Base-by-base conservation (phyloP, 2,888 invertebrate genomes). In the Phania funesta region DNA sequence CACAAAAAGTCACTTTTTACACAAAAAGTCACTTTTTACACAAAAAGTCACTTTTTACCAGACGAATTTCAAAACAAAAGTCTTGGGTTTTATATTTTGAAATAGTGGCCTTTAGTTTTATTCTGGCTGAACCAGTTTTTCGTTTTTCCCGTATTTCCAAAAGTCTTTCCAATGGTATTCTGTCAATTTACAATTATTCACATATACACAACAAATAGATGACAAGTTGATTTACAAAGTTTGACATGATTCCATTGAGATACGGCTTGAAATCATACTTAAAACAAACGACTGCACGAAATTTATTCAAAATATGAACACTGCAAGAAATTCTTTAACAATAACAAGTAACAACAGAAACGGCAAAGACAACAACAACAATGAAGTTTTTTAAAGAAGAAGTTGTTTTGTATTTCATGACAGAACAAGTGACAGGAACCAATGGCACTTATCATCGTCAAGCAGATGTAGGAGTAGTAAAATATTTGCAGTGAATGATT, bases 361-460 rank as follows among this genome's bases (percentile, higher is more conserved):
- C n/a, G 7, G 24, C 4, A 29, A 73, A 13, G 24, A 7, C n/a
- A 76, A 32, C 26, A 70, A 38, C 18, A 52, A 26, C 16, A 35
- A 5, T 16, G 11, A 41, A 29, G n/a, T 9, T 20, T 8, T 5
- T n/a, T 0, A 20, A 46, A 64, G 24, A 48, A 8, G 2, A 20
- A 18, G 5, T 38, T 38, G 58, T 46, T 35, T 18, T 52, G 35
- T 56, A 67, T 58, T 62, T 76, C 54, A 48, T 60, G 76, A 68
- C 76, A 56, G 68, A 50, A 38, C 46, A 54, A 73, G 50, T 77
- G 68, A 74, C 68, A 77, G 64, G 41, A 65, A 64, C 68, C 64
- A 74, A 67, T 70, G 77, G 50, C 70, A 46, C 73, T 82, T 82
- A 74, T 74, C 77, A 77, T 41, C 73, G 29, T 56, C 60, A 60